Evolutionary conservation across 2,113 vertebrate species (phyloP), one percentile per base, ranked within the genome.

Genomic region (Equus quagga): DNA sequence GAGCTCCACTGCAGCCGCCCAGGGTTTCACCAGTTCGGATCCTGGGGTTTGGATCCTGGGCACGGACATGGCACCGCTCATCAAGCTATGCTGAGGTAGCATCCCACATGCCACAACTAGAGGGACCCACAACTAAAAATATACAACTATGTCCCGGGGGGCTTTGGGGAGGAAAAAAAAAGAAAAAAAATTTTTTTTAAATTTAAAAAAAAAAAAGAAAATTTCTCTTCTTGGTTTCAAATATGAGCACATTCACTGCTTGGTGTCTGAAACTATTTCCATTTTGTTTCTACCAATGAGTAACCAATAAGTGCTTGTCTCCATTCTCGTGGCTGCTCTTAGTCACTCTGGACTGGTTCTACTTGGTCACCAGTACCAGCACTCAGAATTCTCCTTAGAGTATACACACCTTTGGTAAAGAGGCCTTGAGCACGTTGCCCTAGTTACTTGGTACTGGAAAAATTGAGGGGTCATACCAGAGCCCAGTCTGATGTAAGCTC

Each of bases 381-480:
- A 3, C 23, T 91, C 72, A 58, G 67, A n/a, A 84, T 81, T 80
- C 72, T 83, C 62, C 54, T 46, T 49, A 44, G 44, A 56, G 36
- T 41, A 93, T 81, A 97, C 92, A 46, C 96, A 99, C 99, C 99
- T 99, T 98, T 99, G 99, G 5, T 95, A 98, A 84, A 99, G 99
- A 2, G 99, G 99, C 93, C 98, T 98, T 92, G 98, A 98, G 95
- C 98, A 98, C 1, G 99, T 99, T 54, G 97, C 54, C 96, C 98
- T 99, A 97, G 99, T 99, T 97, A 99, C 99, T 99, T 99, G 99
- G 95, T 99, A 99, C 98, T 99, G 99, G 97, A 99, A 99, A 97
- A 99, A 99, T 6, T 98, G 99, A 24, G 99, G 99, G 7, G 92
- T 89, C 64, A 98, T 96, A 28, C 99, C 99, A 33, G 98, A 98